A percentile compares a stretch with the other conserved stretches of the same genome.
Conservation (phyloP, 1,140 invertebrate species). For the Hyposmocoma kahamanoa region DNA sequence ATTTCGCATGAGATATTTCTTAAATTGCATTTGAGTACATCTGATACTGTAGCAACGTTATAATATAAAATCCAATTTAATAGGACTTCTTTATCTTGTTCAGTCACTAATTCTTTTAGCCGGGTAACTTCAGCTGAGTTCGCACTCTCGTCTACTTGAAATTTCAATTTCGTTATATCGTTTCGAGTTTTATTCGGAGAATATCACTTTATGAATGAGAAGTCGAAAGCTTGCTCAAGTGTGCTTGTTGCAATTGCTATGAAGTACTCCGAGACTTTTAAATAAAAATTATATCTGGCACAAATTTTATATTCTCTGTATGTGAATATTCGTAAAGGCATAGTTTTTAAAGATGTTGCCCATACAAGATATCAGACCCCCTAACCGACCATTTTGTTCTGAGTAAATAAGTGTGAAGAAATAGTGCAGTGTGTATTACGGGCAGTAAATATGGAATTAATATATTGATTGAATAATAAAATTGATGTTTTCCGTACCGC, state of each 20-base stretch:
- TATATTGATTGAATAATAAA: no score
- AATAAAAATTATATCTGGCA: no score
- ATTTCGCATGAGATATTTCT: constrained; percentile 55
- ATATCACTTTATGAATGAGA: constrained; percentile 2
- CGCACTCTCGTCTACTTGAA: constrained; percentile 7
- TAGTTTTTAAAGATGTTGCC: no score
- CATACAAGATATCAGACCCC: no score
- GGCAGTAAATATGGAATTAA: no score
- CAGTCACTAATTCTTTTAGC: constrained; percentile 18
- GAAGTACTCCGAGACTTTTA: no score
- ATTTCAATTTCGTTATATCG: constrained; percentile 13
- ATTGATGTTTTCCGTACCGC: no score
- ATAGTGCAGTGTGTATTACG: no score
- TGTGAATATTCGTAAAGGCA: no score
- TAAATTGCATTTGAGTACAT: constrained; percentile 34
- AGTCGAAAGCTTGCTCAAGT: constrained; percentile 1
- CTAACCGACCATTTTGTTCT: no score
- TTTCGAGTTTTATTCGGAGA: background rate
- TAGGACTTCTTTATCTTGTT: constrained; percentile 23
- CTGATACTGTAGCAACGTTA: constrained; percentile 30
- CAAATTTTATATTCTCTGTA: no score
- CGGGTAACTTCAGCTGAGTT: constrained; percentile 11
- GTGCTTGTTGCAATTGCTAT: background rate
- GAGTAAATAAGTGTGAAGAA: no score
- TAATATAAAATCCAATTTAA: constrained; percentile 28